Evolutionary conservation across 1,140 invertebrate species (phyloP).

Genomic region (Cydia amplana): DNA sequence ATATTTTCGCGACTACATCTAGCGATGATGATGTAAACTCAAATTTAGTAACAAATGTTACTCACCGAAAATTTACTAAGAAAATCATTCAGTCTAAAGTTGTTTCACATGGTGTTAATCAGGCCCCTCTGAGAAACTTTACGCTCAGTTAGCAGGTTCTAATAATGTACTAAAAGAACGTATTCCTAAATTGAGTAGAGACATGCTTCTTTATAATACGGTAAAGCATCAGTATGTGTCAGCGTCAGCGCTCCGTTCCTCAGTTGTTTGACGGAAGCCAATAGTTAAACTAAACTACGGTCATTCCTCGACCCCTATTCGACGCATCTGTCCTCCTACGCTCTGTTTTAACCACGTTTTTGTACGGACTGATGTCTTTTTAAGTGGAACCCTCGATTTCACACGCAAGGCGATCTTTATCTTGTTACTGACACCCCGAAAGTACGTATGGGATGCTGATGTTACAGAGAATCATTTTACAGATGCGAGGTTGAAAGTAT

Average conservation of each 20-base stretch:
- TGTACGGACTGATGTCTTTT: constrained; percentile 58
- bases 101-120: constrained; percentile 24
- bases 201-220: background rate
- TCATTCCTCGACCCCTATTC: constrained; percentile 59
- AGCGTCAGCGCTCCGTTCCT: constrained; percentile 33
- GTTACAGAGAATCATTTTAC: constrained; percentile 3
- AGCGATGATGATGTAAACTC: constrained; percentile 12
- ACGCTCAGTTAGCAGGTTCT: constrained; percentile 10
- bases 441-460: constrained; percentile 34
- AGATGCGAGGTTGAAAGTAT: background rate
- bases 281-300: constrained; percentile 70
- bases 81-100: constrained; percentile 11
- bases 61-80: constrained; percentile 8
- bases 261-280: constrained; percentile 61
- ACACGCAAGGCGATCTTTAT: constrained; percentile 47
- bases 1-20: constrained; percentile 29
- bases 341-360: constrained; percentile 50
- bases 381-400: constrained; percentile 61
- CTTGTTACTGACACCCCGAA: constrained; percentile 47
- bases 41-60: constrained; percentile 13
- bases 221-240: background rate
- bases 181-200: background rate
- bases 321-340: constrained; percentile 57
- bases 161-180: background rate
- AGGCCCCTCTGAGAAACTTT: background rate